A percentile compares a stretch with the other conserved stretches of the same genome.
These are phyloP conservation scores for Cosmopolites sordidus DNA, from an alignment of 2,888 invertebrate genomes.

Conservation along the genomic window DNA sequence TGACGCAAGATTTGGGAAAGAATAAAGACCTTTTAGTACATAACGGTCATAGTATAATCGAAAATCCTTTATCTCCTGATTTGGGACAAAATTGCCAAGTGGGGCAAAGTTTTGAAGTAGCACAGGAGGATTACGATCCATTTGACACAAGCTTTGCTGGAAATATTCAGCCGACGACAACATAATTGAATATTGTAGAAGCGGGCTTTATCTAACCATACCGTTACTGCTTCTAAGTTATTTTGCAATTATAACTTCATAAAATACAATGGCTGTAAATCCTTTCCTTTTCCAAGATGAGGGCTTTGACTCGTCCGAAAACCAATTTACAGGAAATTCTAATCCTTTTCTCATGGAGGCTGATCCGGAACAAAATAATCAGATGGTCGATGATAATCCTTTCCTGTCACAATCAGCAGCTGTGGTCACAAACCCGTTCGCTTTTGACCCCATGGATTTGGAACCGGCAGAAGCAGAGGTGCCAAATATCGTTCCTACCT, in stretches of 20 bases:
- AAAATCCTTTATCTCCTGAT: slow-evolving; percentile 47
- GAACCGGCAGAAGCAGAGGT: slow-evolving; percentile 40
- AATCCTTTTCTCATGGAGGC: slow-evolving; percentile 68
- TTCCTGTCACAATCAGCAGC: slow-evolving; percentile 55
- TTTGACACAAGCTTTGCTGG: slow-evolving; percentile 64
- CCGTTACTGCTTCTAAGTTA: slow-evolving; percentile 74
- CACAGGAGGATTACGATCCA: slow-evolving; percentile 54
- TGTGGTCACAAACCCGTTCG: slow-evolving; percentile 63
- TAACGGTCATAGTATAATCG: slow-evolving; percentile 38
- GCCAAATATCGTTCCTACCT: slow-evolving; percentile 5
- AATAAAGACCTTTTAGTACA: slow-evolving; percentile 40
- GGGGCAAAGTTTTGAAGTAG: slow-evolving; percentile 62
- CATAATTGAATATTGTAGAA: slow-evolving; percentile 56
- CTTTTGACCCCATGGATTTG: slow-evolving; percentile 49
- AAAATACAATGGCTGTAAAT: slow-evolving; percentile 66
- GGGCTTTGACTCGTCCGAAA: slow-evolving; percentile 50
- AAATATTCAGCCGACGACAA: slow-evolving; percentile 53
- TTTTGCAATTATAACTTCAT: slow-evolving; percentile 30
- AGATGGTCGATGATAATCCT: slow-evolving; percentile 59
- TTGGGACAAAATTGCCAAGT: slow-evolving; percentile 57
- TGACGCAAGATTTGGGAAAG: slow-evolving; percentile 46
- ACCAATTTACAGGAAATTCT: slow-evolving; percentile 51
- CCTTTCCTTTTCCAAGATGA: slow-evolving; percentile 77
- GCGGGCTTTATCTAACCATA: slow-evolving; percentile 49
- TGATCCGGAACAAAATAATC: slow-evolving; percentile 33